phyloP scores from a whole-genome alignment of 2,113 vertebrate species.

The Neolamprologus toae region DNA sequence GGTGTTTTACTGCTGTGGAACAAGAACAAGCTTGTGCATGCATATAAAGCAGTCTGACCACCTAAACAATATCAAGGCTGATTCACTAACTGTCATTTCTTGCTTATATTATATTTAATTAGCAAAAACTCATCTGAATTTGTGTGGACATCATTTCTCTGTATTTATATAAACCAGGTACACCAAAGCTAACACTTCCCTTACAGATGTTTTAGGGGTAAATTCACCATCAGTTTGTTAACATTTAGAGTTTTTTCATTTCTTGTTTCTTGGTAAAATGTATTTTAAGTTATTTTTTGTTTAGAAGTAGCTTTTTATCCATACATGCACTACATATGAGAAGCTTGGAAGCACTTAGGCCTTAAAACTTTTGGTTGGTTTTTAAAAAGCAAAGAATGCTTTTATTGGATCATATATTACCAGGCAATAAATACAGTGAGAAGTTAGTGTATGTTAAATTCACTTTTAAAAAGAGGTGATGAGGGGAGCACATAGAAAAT shows the following conservation, averaged over 20 bases:
- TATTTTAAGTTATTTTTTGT: rapidly evolving
- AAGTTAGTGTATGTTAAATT: not conserved
- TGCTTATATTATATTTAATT: rapidly evolving
- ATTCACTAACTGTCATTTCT: rapidly evolving
- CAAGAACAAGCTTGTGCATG: rapidly evolving
- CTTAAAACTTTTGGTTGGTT: rapidly evolving
- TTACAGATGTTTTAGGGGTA: rapidly evolving
- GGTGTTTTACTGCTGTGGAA: not conserved
- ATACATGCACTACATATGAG: rapidly evolving
- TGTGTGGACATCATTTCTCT: rapidly evolving
- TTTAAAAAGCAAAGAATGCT: rapidly evolving
- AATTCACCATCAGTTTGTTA: rapidly evolving
- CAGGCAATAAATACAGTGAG: not conserved
- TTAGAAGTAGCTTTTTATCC: not conserved
- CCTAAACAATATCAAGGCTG: not conserved
- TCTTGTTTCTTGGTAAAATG: not conserved
- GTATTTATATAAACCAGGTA: not conserved
- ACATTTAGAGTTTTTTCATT: not conserved
- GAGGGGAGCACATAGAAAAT: not conserved
- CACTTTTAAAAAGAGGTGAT: rapidly evolving
- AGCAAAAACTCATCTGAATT: not conserved
- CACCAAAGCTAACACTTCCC: not conserved
- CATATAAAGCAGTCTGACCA: not conserved
- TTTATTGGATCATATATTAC: not conserved
- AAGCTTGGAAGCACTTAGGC: not conserved